A percentile compares a stretch with the other conserved stretches of the same genome.
Evolutionary conservation across 1,140 invertebrate genomes (phyloP).

Genomic region (Scaptomyza graminum): DNA sequence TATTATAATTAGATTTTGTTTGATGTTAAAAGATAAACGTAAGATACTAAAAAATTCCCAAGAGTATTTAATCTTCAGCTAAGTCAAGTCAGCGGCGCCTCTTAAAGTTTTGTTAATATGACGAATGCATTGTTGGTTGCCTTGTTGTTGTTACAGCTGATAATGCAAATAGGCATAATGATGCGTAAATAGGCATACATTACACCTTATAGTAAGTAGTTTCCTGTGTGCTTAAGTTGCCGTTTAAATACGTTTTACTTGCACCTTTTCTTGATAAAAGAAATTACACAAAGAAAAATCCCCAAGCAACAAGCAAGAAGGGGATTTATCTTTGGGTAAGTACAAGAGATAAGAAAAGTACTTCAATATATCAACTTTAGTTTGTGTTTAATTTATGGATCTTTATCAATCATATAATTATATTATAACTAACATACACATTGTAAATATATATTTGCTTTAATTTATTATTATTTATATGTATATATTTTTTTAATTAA

Average conservation of each 20-base stretch:
- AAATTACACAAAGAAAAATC: neutral
- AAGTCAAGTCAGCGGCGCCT: neutral
- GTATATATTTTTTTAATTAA: conserved; percentile 51
- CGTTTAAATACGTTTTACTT: conserved; percentile 3
- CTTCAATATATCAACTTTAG: conserved; percentile 42
- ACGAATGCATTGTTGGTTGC: conserved; percentile 40
- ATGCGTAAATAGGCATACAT: conserved; percentile 42
- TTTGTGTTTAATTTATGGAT: conserved; percentile 70
- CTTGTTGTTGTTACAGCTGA: conserved; percentile 52
- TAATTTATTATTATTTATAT: conserved; percentile 50
- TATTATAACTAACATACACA: conserved; percentile 69
- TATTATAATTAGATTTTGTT: too few species aligned
- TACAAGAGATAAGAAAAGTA: conserved; percentile 4
- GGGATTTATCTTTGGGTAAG: neutral
- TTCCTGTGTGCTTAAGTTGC: conserved; percentile 26
- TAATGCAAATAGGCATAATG: conserved; percentile 71
- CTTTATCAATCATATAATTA: conserved; percentile 64
- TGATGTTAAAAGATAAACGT: too few species aligned
- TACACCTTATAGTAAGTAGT: conserved; percentile 20
- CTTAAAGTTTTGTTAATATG: conserved; percentile 9
- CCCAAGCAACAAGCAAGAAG: neutral
- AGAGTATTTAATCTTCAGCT: conserved; percentile 11
- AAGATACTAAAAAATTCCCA: neutral
- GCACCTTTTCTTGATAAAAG: conserved; percentile 9
- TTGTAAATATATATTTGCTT: conserved; percentile 62